Percentiles rank a stretch among this genome's conserved stretches.
These are phyloP conservation scores for Ia io DNA, from an alignment of 2,113 vertebrate genomes.

Conservation along the genomic window DNA sequence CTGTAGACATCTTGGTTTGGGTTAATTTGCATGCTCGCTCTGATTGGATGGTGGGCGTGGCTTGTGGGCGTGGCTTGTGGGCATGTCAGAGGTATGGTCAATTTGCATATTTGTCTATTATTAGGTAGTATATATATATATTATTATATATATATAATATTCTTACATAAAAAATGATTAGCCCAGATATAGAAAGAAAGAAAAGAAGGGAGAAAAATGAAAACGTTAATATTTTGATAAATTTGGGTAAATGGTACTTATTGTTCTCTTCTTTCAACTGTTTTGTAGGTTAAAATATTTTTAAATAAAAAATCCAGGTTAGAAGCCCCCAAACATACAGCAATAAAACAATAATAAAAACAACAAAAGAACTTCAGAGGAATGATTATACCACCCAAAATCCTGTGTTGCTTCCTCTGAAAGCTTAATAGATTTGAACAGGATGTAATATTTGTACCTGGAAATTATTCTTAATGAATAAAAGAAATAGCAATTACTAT, in stretches of 20 bases:
- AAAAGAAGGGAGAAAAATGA: background rate
- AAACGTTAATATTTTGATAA: slow-evolving; percentile 1
- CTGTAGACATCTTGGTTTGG: no score
- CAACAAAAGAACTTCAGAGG: background rate
- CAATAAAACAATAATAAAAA: background rate
- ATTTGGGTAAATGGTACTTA: background rate
- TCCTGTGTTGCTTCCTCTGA: background rate
- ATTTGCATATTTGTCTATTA: no score
- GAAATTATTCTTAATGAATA: slow-evolving; percentile 26
- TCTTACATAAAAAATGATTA: background rate
- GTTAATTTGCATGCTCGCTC: no score
- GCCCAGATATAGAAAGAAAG: background rate
- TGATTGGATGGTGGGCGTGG: no score
- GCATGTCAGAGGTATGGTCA: no score
- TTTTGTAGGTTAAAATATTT: background rate
- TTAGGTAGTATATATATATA: no score
- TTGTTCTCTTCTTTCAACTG: slow-evolving; percentile 4
- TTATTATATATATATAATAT: background rate
- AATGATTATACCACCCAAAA: background rate
- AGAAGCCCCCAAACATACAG: background rate
- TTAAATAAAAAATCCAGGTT: background rate
- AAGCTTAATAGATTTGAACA: background rate
- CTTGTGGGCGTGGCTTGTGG: no score
- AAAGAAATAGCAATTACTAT: slow-evolving; percentile 34
- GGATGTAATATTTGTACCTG: background rate